These are phyloP conservation scores for Brachyalestes nurse DNA, from an alignment of 2,797 vertebrate species.

Conservation along the genomic window DNA sequence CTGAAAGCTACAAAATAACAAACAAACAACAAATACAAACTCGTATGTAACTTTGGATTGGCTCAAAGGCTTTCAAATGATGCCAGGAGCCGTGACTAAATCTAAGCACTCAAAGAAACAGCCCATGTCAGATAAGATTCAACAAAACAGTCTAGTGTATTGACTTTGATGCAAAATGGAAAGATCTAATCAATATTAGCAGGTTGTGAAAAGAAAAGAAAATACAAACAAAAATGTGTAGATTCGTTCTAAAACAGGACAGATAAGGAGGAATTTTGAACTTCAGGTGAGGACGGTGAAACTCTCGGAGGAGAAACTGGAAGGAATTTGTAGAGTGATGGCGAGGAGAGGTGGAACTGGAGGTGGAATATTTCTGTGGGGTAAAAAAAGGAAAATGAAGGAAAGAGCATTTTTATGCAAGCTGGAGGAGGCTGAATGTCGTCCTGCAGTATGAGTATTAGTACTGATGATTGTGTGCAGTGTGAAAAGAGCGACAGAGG, in stretches of 20 bases:
- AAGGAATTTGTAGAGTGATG: not conserved
- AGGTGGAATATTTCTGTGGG: not conserved
- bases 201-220: not conserved
- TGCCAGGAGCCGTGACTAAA: too few relatives aligned
- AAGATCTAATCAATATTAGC: not conserved
- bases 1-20: not conserved
- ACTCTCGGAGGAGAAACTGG: not conserved
- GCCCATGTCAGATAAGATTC: too few relatives aligned
- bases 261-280: not conserved
- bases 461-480: conserved; percentile 1
- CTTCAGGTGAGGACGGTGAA: not conserved
- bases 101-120: too few relatives aligned
- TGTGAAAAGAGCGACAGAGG: conserved; percentile 4
- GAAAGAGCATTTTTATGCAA: not conserved
- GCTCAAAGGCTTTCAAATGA: not conserved
- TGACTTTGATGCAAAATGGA: not conserved
- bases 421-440: not conserved
- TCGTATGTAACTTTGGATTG: not conserved
- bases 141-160: not conserved
- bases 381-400: not conserved
- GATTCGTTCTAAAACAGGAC: not conserved
- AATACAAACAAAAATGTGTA: too few relatives aligned
- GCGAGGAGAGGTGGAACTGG: not conserved
- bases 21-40: not conserved
- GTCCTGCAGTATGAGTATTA: not conserved